These are phyloP conservation scores for Mugil cephalus DNA, from an alignment of 2,113 vertebrate species.

Conservation along the genomic window DNA sequence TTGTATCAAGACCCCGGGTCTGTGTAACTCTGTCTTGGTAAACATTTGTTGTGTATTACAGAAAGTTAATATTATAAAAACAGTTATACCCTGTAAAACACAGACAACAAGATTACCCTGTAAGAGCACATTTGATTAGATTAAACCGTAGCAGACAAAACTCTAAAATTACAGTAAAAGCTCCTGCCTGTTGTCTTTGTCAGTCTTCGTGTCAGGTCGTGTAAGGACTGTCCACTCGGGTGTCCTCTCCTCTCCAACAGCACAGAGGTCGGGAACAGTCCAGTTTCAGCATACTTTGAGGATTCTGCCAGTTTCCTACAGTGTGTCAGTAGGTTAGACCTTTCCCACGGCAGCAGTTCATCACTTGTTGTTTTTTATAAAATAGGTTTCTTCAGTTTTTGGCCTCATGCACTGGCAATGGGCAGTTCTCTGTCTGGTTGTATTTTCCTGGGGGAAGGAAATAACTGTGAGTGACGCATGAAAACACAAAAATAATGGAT, in stretches of 20 bases:
- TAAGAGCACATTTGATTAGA: conserved; percentile 2
- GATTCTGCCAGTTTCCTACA: not conserved
- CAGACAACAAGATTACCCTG: conserved; percentile 48
- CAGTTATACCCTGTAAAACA: conserved; percentile 59
- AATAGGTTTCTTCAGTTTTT: not conserved
- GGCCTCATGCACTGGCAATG: conserved; percentile 52
- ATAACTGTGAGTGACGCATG: not conserved
- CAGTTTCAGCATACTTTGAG: not conserved
- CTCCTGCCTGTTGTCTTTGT: not conserved
- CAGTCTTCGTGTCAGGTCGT: not conserved
- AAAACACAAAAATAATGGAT: too few relatives aligned
- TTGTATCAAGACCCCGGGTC: not conserved
- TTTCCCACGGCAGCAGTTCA: conserved; percentile 21
- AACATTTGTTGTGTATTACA: conserved; percentile 23
- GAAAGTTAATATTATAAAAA: not conserved
- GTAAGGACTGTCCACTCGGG: not conserved
- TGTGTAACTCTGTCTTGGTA: conserved; percentile 41
- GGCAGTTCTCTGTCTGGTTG: conserved; percentile 45
- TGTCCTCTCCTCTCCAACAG: conserved; percentile 2
- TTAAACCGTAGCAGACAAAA: not conserved
- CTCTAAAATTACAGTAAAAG: not conserved
- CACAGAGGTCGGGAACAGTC: conserved; percentile 14
- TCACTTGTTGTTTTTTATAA: conserved; percentile 11
- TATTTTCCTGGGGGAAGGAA: conserved; percentile 67
- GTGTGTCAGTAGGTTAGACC: not conserved